phyloP scores from a whole-genome alignment of 64 coral and sea anemone species.

The Acropora yongei region DNA sequence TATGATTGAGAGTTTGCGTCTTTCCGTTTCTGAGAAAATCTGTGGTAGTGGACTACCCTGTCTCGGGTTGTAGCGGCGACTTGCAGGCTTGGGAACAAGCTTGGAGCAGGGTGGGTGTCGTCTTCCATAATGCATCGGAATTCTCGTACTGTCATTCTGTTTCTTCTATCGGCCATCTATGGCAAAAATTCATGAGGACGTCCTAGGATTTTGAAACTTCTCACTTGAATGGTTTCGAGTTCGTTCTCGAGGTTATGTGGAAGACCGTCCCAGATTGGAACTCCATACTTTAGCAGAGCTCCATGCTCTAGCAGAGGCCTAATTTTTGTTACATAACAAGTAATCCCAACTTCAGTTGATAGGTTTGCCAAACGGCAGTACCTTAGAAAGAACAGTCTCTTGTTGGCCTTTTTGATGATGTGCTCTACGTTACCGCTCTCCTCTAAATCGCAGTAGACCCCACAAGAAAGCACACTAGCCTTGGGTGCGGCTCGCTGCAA shows the following conservation, averaged over 20 bases:
- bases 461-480: too few species aligned
- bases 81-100: too few species aligned
- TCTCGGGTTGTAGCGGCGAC: too few species aligned
- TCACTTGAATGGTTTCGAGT: constrained; percentile 6
- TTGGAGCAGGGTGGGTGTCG: too few species aligned
- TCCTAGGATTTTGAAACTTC: constrained; percentile 1
- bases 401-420: not conserved
- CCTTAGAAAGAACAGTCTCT: constrained; percentile 6
- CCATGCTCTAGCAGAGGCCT: constrained; percentile 5
- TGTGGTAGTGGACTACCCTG: too few species aligned
- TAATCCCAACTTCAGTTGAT: not conserved
- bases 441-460: too few species aligned
- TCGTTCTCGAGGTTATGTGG: constrained; percentile 15
- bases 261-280: not conserved
- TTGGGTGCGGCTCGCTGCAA: too few species aligned
- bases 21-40: too few species aligned
- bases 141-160: not conserved
- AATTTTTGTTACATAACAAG: constrained; percentile 1
- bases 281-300: constrained; percentile 9
- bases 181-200: constrained; percentile 1
- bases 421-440: too few species aligned
- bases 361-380: not conserved
- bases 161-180: not conserved
- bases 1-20: too few species aligned
- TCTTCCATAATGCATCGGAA: not conserved